Evolutionary conservation across 1,140 invertebrate genomes (phyloP).

Genomic region (Pygmarrhopalites habei): DNA sequence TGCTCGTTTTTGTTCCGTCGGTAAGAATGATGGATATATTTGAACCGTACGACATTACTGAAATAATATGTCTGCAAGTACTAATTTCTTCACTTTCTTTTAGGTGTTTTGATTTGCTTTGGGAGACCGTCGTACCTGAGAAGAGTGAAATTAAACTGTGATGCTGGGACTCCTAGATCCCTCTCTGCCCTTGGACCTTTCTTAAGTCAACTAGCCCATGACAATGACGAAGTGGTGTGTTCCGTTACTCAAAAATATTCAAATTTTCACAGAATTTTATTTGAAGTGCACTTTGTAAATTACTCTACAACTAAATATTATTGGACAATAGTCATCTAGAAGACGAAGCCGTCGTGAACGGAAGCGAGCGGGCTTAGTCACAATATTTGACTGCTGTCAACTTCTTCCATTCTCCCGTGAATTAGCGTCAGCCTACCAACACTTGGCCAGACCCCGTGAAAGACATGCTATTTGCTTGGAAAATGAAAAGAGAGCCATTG

Average conservation of each 20-base stretch:
- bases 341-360: slow-evolving; percentile 28
- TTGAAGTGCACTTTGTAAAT: too few species aligned
- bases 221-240: slow-evolving; percentile 22
- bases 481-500: slow-evolving; percentile 20
- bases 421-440: slow-evolving; percentile 68
- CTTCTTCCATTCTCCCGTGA: slow-evolving; percentile 69
- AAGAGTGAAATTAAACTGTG: slow-evolving; percentile 58
- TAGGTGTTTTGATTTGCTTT: slow-evolving; percentile 71
- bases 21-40: slow-evolving; percentile 44
- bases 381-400: slow-evolving; percentile 69
- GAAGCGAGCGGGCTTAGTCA: slow-evolving; percentile 52
- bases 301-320: too few species aligned
- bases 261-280: too few species aligned
- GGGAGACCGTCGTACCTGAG: slow-evolving; percentile 67
- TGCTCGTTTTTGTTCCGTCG: slow-evolving; percentile 81
- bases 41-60: not conserved
- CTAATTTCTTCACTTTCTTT: too few species aligned
- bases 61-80: slow-evolving; percentile 46
- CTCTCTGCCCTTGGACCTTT: slow-evolving; percentile 63
- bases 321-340: too few species aligned
- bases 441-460: slow-evolving; percentile 39
- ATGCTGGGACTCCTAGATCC: slow-evolving; percentile 63
- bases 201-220: slow-evolving; percentile 40
- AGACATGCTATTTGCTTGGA: slow-evolving; percentile 20
- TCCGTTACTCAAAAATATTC: not conserved